A percentile compares a stretch with the other conserved stretches of the same genome.
phyloP scores from a whole-genome alignment of 2,888 invertebrate genomes.

The Polyploca ridens region DNA sequence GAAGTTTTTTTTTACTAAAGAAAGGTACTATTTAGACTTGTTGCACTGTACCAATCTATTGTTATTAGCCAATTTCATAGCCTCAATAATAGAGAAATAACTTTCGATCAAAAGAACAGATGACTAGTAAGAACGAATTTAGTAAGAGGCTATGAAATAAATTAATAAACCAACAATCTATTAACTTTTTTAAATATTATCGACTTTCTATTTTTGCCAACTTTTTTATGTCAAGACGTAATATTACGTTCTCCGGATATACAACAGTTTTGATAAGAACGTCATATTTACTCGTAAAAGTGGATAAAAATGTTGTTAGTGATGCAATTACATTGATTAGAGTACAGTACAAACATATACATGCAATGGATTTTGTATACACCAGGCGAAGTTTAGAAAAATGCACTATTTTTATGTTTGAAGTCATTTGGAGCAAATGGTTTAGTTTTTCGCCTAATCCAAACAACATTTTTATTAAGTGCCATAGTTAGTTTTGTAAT shows the following conservation, averaged over 20 bases:
- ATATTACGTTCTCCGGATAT: not conserved
- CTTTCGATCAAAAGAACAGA: not conserved
- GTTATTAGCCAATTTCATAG: no score
- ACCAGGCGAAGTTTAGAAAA: not conserved
- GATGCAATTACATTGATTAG: not conserved
- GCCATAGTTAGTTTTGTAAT: not conserved
- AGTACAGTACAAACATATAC: slow-evolving; percentile 1
- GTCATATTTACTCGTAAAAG: not conserved
- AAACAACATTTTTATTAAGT: no score
- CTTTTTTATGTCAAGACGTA: not conserved
- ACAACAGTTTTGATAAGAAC: not conserved
- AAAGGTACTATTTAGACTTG: no score
- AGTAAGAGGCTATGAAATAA: not conserved
- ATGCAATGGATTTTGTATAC: not conserved
- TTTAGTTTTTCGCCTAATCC: not conserved
- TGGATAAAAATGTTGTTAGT: not conserved
- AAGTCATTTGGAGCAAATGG: not conserved
- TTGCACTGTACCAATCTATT: no score
- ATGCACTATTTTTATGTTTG: not conserved
- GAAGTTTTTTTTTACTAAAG: no score
- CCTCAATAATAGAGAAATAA: not conserved
- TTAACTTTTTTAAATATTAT: not conserved
- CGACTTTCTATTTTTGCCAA: no score
- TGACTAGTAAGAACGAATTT: slow-evolving; percentile 1
- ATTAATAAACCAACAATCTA: not conserved